Evolutionary conservation across 2,888 invertebrate genomes (phyloP), one percentile per base, ranked within the genome.

Genomic region (Congeria kusceri): DNA sequence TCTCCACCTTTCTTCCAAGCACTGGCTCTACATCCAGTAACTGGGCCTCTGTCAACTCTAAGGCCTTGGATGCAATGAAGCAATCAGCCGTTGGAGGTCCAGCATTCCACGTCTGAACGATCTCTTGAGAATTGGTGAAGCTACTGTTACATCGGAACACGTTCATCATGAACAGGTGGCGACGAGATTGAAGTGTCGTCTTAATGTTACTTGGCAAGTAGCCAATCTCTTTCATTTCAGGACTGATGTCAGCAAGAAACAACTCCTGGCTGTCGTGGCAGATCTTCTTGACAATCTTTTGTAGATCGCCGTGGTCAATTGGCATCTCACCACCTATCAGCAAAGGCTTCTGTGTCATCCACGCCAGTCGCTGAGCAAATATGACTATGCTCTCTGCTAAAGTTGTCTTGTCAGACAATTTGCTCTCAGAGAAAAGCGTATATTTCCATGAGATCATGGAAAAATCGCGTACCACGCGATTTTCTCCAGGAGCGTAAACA

Each of bases 161-260:
- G 23, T 64, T 64, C 64, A 64, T 64, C 64, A 64, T 64, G n/a
- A 64, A 64, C 49, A 64, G 47, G 18, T 64, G 49, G 11, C 64
- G 20, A 0, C 4, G 27, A 25, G 46, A n/a, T 25, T n/a, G 44
- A 7, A 64, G 28, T 2, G 64, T 47, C 5, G 47, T 18, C 47
- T 64, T 49, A 27, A 47, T 18, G 46, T 46, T 64, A n/a, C 46
- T 46, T 28, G 64, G 64, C 49, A 49, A 28, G 29, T 64, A 64
- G n/a, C 64, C 64, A 11, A 47, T 15, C 27, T 64, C 49, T 25
- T 18, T 47, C 64, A 64, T 64, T 3, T 13, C 27, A 15, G 64
- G 64, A 7, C 47, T n/a, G 15, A 47, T 49, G 9, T 25, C 49
- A n/a, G 25, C 13, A 3, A 64, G 64, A 27, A 64, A 64, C 49